phyloP scores from a whole-genome alignment of 2,113 vertebrate genomes.

The Chamaea fasciata region DNA sequence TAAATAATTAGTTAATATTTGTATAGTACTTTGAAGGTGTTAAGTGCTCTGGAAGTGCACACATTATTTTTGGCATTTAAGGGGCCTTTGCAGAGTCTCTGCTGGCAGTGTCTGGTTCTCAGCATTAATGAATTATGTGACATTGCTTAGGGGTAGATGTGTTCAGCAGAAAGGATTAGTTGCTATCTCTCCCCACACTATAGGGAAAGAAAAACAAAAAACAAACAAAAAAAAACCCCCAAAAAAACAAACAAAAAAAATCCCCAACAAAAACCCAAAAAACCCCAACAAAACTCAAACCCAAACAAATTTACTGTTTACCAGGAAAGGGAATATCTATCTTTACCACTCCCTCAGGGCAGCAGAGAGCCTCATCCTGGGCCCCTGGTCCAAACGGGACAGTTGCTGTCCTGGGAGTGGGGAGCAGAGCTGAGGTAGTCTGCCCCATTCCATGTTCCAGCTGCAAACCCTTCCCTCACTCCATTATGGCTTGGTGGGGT shows the following conservation, averaged over 20 bases:
- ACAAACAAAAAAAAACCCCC: no score
- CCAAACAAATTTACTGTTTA: neutral
- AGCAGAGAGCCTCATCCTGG: neutral
- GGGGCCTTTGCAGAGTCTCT: neutral
- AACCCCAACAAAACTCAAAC: neutral
- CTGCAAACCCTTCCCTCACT: neutral
- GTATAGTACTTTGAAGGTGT: neutral
- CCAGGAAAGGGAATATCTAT: neutral
- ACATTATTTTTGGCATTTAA: neutral
- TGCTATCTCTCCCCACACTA: neutral
- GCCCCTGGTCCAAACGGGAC: neutral
- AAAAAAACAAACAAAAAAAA: neutral
- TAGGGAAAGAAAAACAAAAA: neutral
- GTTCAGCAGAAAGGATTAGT: neutral
- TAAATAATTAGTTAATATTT: constrained; percentile 22
- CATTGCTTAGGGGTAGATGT: neutral
- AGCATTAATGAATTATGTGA: neutral
- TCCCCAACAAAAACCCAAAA: no score
- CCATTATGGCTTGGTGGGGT: neutral
- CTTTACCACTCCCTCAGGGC: neutral
- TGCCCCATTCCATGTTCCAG: neutral
- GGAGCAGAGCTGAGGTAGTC: neutral
- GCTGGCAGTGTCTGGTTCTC: neutral
- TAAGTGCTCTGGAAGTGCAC: neutral
- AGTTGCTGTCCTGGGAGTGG: neutral